phyloP scores from a whole-genome alignment of 2,797 vertebrate species.

The Xiphorhynchus erythropygius region DNA sequence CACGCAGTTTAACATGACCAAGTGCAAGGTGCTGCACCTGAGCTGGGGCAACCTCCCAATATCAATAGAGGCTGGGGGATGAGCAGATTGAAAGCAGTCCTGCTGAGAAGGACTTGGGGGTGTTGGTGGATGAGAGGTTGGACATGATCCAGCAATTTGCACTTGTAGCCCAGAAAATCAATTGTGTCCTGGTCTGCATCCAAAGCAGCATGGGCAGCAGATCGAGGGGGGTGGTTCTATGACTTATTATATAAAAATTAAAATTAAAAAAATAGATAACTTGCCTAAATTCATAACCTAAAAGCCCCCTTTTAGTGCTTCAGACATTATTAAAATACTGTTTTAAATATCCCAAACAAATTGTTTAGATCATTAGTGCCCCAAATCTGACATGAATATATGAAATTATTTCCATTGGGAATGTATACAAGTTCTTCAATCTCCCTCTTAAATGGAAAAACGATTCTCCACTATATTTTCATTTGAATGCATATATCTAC shows the following conservation, averaged over 20 bases:
- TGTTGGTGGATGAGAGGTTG: not conserved
- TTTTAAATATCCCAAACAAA: not conserved
- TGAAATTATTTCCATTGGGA: not conserved
- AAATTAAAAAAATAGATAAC: not conserved
- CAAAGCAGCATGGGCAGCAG: not conserved
- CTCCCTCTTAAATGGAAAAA: not conserved
- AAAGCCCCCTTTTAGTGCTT: not conserved
- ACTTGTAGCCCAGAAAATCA: not conserved
- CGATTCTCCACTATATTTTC: not conserved
- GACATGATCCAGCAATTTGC: not conserved
- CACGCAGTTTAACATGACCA: not conserved
- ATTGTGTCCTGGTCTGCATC: not conserved
- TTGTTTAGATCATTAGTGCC: not conserved
- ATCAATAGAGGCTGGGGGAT: rapidly evolving
- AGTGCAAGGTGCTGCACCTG: not conserved
- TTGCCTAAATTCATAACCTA: not conserved
- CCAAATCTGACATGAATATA: not conserved
- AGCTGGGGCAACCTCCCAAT: not conserved
- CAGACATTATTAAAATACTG: not conserved
- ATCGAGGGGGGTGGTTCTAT: not conserved
- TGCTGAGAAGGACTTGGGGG: not conserved
- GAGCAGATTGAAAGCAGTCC: not conserved
- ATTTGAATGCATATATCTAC: not conserved
- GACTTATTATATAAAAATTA: not conserved
- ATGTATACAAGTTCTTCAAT: not conserved